Percentiles rank a stretch among this genome's conserved stretches.
Evolutionary conservation across 2,888 invertebrate species (phyloP).

Genomic region (Drosophila kambysellisi): DNA sequence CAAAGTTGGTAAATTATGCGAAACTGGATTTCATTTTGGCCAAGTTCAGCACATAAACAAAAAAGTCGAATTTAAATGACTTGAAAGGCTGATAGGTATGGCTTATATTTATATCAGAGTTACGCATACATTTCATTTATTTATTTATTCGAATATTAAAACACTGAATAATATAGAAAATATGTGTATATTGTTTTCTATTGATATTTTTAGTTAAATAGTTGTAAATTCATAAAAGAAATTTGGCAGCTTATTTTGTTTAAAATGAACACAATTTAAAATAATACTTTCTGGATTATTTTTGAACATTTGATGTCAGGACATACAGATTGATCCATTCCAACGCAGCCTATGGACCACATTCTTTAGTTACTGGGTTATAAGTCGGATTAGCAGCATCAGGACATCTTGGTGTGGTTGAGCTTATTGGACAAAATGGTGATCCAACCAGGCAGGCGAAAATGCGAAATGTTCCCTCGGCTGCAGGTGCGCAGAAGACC

Average conservation of each 20-base stretch:
- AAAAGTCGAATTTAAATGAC: background rate
- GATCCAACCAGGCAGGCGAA: constrained; percentile 21
- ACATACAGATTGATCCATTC: background rate
- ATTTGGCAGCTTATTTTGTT: background rate
- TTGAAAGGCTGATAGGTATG: background rate
- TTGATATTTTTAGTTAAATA: background rate
- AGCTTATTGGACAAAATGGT: constrained; percentile 7
- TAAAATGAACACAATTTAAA: background rate
- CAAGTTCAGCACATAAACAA: background rate
- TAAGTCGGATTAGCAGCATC: background rate
- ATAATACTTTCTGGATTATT: background rate
- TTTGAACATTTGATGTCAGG: background rate
- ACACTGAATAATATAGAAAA: background rate
- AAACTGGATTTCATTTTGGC: constrained; percentile 9
- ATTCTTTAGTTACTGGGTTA: constrained; percentile 5
- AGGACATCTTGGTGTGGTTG: constrained; percentile 21
- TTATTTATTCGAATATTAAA: background rate
- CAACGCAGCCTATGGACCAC: background rate
- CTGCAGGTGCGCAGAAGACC: constrained; percentile 15
- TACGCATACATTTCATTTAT: background rate
- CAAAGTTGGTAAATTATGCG: background rate
- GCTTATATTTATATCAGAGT: background rate
- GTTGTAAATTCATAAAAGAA: background rate
- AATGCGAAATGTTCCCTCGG: constrained; percentile 18
- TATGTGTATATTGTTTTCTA: background rate